Percentiles rank a stretch among this genome's conserved stretches.
These are phyloP conservation scores for Malurus elegans DNA, from an alignment of 2,113 vertebrate species.

Conservation along the genomic window DNA sequence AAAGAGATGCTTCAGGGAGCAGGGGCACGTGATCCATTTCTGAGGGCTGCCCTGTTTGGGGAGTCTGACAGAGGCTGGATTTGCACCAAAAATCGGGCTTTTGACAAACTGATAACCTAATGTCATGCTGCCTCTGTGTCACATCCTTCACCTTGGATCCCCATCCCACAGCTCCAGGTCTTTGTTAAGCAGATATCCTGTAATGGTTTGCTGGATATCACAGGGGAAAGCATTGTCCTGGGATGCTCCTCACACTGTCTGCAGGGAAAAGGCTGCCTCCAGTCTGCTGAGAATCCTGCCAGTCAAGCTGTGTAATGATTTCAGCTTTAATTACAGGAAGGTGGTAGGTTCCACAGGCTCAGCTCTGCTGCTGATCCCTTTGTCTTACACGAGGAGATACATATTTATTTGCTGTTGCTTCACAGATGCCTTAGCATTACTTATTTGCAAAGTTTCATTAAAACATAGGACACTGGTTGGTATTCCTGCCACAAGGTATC, in stretches of 20 bases:
- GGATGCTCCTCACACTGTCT: background rate
- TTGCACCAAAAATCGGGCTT: background rate
- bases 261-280: background rate
- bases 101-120: background rate
- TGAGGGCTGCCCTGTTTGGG: background rate
- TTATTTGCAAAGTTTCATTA: background rate
- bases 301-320: background rate
- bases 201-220: background rate
- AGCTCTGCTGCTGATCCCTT: background rate
- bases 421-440: background rate
- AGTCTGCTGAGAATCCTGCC: background rate
- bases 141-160: background rate
- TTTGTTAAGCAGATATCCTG: background rate
- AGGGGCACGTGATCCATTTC: background rate
- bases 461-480: background rate
- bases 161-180: rapidly evolving
- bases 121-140: rapidly evolving
- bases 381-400: background rate
- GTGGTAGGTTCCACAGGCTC: background rate
- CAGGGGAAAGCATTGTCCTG: background rate
- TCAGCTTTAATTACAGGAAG: background rate
- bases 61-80: background rate
- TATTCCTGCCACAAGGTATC: background rate
- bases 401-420: background rate
- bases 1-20: background rate